Percentiles rank a stretch among this genome's conserved stretches.
Evolutionary conservation across 2,888 invertebrate genomes (phyloP).

Genomic region (Sylvicola fuscatus): DNA sequence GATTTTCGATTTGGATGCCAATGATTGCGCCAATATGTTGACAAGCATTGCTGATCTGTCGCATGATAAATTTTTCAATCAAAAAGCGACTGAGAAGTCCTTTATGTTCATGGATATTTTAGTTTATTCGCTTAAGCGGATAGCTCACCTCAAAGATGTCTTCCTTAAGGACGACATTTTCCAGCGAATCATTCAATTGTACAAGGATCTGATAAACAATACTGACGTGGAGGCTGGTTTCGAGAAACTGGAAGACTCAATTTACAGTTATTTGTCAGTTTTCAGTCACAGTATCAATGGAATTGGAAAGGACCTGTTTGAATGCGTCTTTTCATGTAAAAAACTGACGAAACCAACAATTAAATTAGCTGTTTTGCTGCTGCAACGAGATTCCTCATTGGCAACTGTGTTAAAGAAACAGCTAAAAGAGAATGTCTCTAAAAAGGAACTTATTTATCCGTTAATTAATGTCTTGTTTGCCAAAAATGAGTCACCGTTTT

Average conservation of each 20-base stretch:
- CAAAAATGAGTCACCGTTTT: conserved; percentile 12
- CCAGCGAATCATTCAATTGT: conserved; percentile 24
- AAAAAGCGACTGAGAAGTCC: conserved; percentile 27
- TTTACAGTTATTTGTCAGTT: conserved; percentile 33
- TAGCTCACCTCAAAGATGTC: conserved; percentile 19
- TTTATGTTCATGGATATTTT: conserved; percentile 28
- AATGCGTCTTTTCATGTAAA: conserved; percentile 28
- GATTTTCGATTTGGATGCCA: conserved; percentile 14
- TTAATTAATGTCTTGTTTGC: conserved; percentile 30
- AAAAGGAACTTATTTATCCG: conserved; percentile 41
- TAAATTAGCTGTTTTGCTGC: conserved; percentile 33
- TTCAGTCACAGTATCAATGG: conserved; percentile 36
- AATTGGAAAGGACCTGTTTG: conserved; percentile 31
- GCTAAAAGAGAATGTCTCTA: conserved; percentile 26
- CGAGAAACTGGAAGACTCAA: conserved; percentile 30
- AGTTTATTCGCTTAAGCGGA: conserved; percentile 27
- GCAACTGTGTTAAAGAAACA: too few species aligned
- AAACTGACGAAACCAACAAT: conserved; percentile 34
- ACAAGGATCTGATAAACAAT: conserved; percentile 25
- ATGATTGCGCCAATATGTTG: conserved; percentile 16
- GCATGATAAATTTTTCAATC: conserved; percentile 22
- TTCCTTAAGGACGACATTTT: conserved; percentile 19
- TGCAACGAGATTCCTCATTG: conserved; percentile 26
- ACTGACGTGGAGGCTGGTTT: conserved; percentile 27
- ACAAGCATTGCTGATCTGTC: conserved; percentile 18